Evolutionary conservation across 2,888 invertebrate genomes (phyloP), one percentile per base, ranked within the genome.

Genomic region (Drosophila formosana): DNA sequence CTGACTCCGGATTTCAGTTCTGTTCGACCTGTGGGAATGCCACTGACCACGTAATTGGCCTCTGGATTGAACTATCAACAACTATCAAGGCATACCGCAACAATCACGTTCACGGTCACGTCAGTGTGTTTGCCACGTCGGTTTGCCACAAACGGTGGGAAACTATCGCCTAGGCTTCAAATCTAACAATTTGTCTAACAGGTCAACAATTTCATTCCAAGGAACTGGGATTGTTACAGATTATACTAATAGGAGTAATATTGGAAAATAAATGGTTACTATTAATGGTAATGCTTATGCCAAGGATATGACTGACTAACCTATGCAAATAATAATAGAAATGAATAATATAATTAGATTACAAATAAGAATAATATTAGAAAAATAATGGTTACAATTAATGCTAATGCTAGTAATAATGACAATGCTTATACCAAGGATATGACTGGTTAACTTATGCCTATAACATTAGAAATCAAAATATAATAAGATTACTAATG

Each of bases 21-120:
- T 4, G 3, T 8, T 25, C 60, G 55, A 71, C 58, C 68, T 78
- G 75, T 79, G 76, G 73, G 81, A 80, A 77, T 75, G 60, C 30
- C 76, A 76, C 64, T 69, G 76, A 66, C 76, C 74, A 68, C 63
- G 53, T 72, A 79, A 72, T 78, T 77, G 81, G 69, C 45, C 77
- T 56, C 43, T 45, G 32, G 62, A 77, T 77, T 78, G 74, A 77
- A 77, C 62, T 74, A 78, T 78, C 78, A 41, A 41, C 39, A 78
- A 1, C 18, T 18, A 18, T 18, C 18, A 53, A 70, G 63, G 50
- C 46, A 9, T 9, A 34, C 53, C 69, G 58, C 63, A 30, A 32
- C 41, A 25, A 52, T 34, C 18, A 18, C 18, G 18, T 18, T 18
- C 18, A 18, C 18, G 18, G 18, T 28, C 57, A 37, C 46, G 37